Conservation (phyloP, 2,113 vertebrate species). For the Oreochromis niloticus region DNA sequence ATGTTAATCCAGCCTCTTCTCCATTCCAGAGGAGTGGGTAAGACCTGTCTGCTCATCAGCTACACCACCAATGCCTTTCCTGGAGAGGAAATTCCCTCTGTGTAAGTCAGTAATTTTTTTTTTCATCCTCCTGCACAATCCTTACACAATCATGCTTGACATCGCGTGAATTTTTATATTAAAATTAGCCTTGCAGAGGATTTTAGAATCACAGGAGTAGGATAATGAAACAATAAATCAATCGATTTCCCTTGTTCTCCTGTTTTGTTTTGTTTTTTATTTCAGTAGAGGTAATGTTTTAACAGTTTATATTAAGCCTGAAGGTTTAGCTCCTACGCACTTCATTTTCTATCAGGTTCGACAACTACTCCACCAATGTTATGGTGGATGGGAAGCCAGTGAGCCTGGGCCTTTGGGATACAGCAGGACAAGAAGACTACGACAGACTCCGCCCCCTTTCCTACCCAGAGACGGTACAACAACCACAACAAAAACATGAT, state of each 20-base stretch:
- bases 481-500: background rate
- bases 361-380: slow-evolving; percentile 98
- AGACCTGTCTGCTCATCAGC: slow-evolving; percentile 98
- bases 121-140: background rate
- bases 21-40: slow-evolving; percentile 90
- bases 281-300: background rate
- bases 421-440: slow-evolving; percentile 96
- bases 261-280: background rate
- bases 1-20: background rate
- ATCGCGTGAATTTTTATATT: background rate
- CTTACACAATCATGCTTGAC: background rate
- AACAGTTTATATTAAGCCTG: background rate
- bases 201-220: background rate
- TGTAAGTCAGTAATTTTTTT: slow-evolving; percentile 72
- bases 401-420: slow-evolving; percentile 96
- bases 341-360: slow-evolving; percentile 75
- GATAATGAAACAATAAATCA: background rate
- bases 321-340: background rate
- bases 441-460: slow-evolving; percentile 93
- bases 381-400: slow-evolving; percentile 98
- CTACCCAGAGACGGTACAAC: slow-evolving; percentile 91
- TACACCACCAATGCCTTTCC: slow-evolving; percentile 99
- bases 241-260: background rate
- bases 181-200: background rate
- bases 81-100: slow-evolving; percentile 97